Base-by-base conservation (phyloP, 2,888 invertebrate genomes). In the Aphrophora alni region DNA sequence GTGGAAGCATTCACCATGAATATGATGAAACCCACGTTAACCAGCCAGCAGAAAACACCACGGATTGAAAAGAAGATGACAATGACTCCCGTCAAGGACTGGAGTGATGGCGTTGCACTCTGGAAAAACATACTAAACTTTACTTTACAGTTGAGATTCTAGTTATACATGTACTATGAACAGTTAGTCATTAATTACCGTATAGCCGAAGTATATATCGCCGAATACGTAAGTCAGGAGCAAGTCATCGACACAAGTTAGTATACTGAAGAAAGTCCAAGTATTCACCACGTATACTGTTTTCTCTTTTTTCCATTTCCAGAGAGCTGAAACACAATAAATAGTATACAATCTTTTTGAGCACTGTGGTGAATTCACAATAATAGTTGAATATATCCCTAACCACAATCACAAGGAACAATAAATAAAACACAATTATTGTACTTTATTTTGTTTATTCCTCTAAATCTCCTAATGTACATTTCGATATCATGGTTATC, bases 281-380 rank as follows among this genome's bases (percentile, higher is more conserved):
- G 21, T 21, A 59, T 59, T 59, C 21, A 59, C 59, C 12, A 59
- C 59, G 21, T 59, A 59, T 5, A 59, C 21, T 5, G 59, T 59
- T 59, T 59, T 59, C 21, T 59, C 59, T 59, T 59, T 59, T 21
- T 59, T 59, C 59, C 59, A 59, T 59, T 59, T 59, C 59, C 59
- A 59, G 59, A 59, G 59, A 59, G 59, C 59, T 59, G 59, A 59
- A 59, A 59, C n/a, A 44, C n/a, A n/a, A n/a, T n/a, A n/a, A n/a
- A n/a, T n/a, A n/a, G n/a, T n/a, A n/a, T n/a, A n/a, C n/a, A n/a
- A n/a, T n/a, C n/a, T n/a, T n/a, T n/a, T n/a, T n/a, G n/a, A n/a
- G n/a, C n/a, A n/a, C n/a, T n/a, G n/a, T n/a, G n/a, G n/a, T n/a
- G n/a, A n/a, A n/a, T n/a, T n/a, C n/a, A n/a, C n/a, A n/a, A n/a